Evolutionary conservation across 2,113 vertebrate genomes (phyloP).

Genomic region (Trematocara marginatum): DNA sequence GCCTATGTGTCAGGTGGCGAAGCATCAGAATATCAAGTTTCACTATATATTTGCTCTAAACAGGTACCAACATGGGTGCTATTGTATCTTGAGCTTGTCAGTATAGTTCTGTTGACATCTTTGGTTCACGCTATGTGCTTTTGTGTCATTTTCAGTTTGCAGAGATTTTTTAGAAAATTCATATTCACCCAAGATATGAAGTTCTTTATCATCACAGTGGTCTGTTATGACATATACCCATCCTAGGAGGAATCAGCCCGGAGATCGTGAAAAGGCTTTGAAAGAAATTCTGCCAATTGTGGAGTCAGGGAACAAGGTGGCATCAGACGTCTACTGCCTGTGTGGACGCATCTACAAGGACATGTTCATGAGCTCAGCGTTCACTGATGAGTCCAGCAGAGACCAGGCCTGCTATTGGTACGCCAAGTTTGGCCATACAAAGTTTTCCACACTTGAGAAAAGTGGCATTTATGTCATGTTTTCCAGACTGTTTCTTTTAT

Average conservation of each 20-base stretch:
- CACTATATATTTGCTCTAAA: conserved; percentile 90
- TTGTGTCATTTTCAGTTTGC: not conserved
- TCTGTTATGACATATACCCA: not conserved
- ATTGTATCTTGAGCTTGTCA: not conserved
- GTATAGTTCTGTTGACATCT: not conserved
- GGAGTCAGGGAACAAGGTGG: conserved; percentile 59
- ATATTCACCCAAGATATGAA: not conserved
- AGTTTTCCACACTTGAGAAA: not conserved
- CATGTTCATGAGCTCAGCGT: conserved; percentile 81
- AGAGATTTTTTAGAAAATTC: not conserved
- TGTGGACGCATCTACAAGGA: conserved; percentile 93
- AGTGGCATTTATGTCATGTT: not conserved
- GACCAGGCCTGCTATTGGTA: conserved; percentile 84
- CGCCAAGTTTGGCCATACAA: not conserved
- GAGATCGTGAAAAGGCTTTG: conserved; percentile 83
- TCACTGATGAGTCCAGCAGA: conserved; percentile 69
- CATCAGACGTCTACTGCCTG: conserved; percentile 84
- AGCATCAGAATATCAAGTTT: conserved; percentile 85
- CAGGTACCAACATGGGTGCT: conserved; percentile 65
- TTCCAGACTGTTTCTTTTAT: not conserved
- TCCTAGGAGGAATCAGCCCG: conserved; percentile 78
- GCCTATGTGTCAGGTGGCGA: conserved; percentile 77
- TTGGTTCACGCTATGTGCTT: not conserved
- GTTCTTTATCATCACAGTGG: not conserved
- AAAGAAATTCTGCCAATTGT: conserved; percentile 78